Base-by-base conservation (phyloP, 2,797 vertebrate species). In the Fratercula arctica region DNA sequence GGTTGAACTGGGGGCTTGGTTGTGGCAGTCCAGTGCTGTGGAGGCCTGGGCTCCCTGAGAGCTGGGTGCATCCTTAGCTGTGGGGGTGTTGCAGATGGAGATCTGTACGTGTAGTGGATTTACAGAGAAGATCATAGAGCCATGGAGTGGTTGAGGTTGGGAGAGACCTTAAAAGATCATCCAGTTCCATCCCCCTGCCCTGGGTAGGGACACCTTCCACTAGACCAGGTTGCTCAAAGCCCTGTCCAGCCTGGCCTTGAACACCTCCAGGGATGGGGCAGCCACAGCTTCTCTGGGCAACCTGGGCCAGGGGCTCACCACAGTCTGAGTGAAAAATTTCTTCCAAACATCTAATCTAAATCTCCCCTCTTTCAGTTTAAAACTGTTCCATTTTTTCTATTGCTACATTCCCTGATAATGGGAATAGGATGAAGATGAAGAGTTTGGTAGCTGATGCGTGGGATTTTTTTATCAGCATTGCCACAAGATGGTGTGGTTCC, bases 401-500 rank as follows among this genome's bases (percentile, higher is more conserved):
- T 8, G 25, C 37, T 37, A 12, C 35, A 12, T 18, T 39, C 59
- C 59, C 16, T 9, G 37, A 39, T 28, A 35, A 61, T 26, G 59
- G 59, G 25, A 39, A 61, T 10, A 11, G 59, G 24, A 37, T 60
- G 59, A 26, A 60, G 16, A 3, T 3, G 18, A 19, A 11, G 4
- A 0, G 0, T 31, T 21, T 16, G 8, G 25, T 4, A 31, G 37
- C 15, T 13, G 43, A 9, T 2, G 17, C 2, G 4, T 7, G 29
- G 3, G 13, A 6, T 15, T 60, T 61, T 66, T 31, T 56, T 11
- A 10, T 29, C 10, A 5, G 12, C 1, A 2, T 13, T 72, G 5
- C 18, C 6, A 2, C 1, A 2, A 0, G 6, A 1, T 0, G 0
- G 0, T 0, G 9, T 23, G 16, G 5, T 26, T 53, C 35, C 25